phyloP scores from a whole-genome alignment of 2,113 vertebrate species.

The Cochlearius cochlearius region DNA sequence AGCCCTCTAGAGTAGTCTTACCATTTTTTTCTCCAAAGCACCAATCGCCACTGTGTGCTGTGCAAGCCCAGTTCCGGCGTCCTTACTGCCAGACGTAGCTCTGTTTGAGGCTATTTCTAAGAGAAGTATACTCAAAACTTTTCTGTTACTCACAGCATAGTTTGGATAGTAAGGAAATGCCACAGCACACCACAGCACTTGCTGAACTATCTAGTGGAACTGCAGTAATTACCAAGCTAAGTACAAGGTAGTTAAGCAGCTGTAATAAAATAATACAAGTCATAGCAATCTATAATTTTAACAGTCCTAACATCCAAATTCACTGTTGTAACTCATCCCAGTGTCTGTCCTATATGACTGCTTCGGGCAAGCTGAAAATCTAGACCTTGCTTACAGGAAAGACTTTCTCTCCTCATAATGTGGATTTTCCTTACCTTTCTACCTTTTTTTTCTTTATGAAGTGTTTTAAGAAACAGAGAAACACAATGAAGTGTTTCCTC shows the following conservation, averaged over 20 bases:
- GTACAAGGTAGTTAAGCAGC: neutral
- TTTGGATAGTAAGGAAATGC: neutral
- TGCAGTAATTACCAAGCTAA: neutral
- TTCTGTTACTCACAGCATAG: neutral
- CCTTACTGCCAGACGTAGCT: neutral
- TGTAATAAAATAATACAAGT: neutral
- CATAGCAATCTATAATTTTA: neutral
- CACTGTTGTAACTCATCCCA: neutral
- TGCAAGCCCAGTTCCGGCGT: neutral
- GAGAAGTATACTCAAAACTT: neutral
- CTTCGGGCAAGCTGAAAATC: neutral
- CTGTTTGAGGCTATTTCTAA: neutral
- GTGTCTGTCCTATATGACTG: neutral
- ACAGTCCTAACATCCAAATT: neutral
- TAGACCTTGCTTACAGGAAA: neutral
- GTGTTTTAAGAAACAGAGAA: neutral
- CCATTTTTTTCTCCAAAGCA: neutral
- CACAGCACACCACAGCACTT: neutral
- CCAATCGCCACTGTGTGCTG: neutral
- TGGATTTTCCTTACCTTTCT: neutral
- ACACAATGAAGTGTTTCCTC: neutral
- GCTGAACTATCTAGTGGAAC: neutral
- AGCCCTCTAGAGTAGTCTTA: neutral
- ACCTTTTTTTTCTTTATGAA: neutral
- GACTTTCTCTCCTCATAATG: neutral